These are phyloP conservation scores for Morone chrysops DNA, from an alignment of 2,113 vertebrate genomes.

Conservation along the genomic window DNA sequence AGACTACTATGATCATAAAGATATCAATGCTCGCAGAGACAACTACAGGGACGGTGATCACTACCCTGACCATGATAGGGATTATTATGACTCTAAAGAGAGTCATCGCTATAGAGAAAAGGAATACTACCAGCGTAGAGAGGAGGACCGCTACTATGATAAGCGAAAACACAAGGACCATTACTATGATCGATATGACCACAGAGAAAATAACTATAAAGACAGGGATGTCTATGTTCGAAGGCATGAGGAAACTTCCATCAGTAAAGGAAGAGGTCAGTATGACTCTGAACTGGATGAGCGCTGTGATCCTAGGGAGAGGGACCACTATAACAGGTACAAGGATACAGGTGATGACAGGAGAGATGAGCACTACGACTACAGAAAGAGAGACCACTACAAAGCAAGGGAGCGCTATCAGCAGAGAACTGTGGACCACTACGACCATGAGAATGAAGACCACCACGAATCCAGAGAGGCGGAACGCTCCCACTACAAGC, in stretches of 20 bases:
- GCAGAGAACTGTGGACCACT: constrained; percentile 46
- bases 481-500: constrained; percentile 3
- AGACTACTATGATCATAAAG: constrained; percentile 53
- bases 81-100: constrained; percentile 67
- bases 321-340: constrained; percentile 56
- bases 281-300: constrained; percentile 69
- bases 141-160: constrained; percentile 56
- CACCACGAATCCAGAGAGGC: constrained; percentile 40
- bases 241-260: constrained; percentile 42
- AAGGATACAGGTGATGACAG: constrained; percentile 61
- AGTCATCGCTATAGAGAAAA: constrained; percentile 51
- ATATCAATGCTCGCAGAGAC: constrained; percentile 48
- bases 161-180: constrained; percentile 48
- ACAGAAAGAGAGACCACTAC: constrained; percentile 57
- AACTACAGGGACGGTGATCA: constrained; percentile 54
- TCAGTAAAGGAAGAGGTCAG: constrained; percentile 44
- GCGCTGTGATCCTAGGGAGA: constrained; percentile 53
- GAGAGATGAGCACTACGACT: constrained; percentile 59
- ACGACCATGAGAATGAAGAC: constrained; percentile 48
- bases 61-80: constrained; percentile 53
- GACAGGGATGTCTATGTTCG: constrained; percentile 41
- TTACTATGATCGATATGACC: constrained; percentile 57
- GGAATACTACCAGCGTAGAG: constrained; percentile 55
- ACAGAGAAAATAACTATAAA: constrained; percentile 47
- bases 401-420: constrained; percentile 57